phyloP scores from a whole-genome alignment of 2,113 vertebrate genomes.

The Cervus canadensis region DNA sequence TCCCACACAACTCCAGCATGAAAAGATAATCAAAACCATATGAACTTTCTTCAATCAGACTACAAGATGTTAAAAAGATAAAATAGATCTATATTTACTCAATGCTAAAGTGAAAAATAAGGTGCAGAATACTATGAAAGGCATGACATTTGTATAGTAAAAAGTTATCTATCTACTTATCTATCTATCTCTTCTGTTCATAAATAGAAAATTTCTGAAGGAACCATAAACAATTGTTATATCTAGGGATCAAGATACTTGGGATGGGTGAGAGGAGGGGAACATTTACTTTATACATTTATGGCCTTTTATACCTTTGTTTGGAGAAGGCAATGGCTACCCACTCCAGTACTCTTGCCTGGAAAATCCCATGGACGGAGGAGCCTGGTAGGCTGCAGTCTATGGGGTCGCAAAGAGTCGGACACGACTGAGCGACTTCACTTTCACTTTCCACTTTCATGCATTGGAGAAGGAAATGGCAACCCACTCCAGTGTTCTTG shows the following conservation, averaged over 20 bases:
- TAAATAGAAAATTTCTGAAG: neutral
- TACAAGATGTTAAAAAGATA: neutral
- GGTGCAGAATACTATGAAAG: neutral
- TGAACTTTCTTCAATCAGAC: neutral
- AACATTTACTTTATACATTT: neutral
- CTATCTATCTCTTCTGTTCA: neutral
- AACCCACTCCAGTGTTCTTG: neutral
- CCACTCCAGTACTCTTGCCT: neutral
- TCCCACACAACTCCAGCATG: neutral
- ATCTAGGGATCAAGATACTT: neutral
- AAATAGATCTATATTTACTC: neutral
- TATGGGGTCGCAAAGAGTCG: neutral
- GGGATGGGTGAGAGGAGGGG: neutral
- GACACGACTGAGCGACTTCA: neutral
- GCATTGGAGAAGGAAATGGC: neutral
- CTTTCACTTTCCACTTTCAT: neutral
- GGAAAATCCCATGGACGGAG: neutral
- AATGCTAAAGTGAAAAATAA: conserved; percentile 1
- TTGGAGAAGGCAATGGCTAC: neutral
- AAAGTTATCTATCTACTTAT: neutral
- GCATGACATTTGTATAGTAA: neutral
- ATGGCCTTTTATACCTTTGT: neutral
- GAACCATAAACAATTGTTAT: neutral
- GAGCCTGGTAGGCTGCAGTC: neutral
- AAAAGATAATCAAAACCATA: neutral